phyloP scores from a whole-genome alignment of 2,113 vertebrate species.

The Xiphophorus couchianus region DNA sequence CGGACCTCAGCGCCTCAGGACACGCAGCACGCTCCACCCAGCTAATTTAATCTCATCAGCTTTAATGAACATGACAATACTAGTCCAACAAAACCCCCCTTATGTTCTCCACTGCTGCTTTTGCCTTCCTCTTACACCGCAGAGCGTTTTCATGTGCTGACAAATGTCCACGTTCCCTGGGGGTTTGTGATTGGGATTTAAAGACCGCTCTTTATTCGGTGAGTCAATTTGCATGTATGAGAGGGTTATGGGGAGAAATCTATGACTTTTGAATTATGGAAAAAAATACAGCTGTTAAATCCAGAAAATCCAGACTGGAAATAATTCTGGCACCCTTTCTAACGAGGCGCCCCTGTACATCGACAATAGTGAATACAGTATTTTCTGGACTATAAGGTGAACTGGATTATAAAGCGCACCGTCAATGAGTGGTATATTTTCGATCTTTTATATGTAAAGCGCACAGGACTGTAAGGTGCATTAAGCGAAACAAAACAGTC shows the following conservation, averaged over 20 bases:
- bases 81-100: slow-evolving; percentile 22
- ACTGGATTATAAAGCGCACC: no score
- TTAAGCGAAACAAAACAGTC: no score
- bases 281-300: no score
- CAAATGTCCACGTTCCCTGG: slow-evolving; percentile 18
- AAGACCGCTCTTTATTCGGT: background rate
- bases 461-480: no score
- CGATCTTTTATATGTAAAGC: no score
- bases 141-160: slow-evolving; percentile 40
- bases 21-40: slow-evolving; percentile 24
- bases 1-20: slow-evolving; percentile 8
- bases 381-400: no score
- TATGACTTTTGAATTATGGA: background rate
- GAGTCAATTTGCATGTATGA: slow-evolving; percentile 1
- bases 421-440: no score
- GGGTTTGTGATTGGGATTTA: slow-evolving; percentile 8
- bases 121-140: background rate
- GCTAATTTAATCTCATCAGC: slow-evolving; percentile 46
- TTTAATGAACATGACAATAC: slow-evolving; percentile 43
- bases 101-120: slow-evolving; percentile 11
- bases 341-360: no score
- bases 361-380: no score
- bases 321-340: no score
- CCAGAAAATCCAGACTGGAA: no score
- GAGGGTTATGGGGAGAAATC: background rate